phyloP scores from a whole-genome alignment of 2,888 invertebrate species.

The Luffia ferchaultella region DNA sequence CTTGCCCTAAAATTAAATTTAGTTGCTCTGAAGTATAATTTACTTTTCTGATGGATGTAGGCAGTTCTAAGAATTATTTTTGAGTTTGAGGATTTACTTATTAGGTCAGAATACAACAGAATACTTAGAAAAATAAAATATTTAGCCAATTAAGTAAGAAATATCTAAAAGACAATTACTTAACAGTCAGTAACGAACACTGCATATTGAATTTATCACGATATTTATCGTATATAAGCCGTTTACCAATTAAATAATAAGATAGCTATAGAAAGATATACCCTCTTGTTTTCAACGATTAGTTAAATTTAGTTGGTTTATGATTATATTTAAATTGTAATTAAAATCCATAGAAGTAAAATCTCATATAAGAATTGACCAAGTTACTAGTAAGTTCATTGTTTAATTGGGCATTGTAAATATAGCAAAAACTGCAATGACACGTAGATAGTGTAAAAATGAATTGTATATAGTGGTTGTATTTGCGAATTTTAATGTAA shows the following conservation, averaged over 20 bases:
- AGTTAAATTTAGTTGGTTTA: not conserved
- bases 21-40: too few relatives aligned
- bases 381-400: slow-evolving; percentile 28
- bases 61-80: too few relatives aligned
- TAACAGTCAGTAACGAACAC: too few relatives aligned
- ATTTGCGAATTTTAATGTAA: slow-evolving; percentile 59
- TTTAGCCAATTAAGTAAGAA: too few relatives aligned
- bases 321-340: not conserved
- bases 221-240: not conserved
- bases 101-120: too few relatives aligned
- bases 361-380: slow-evolving; percentile 15
- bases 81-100: too few relatives aligned
- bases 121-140: too few relatives aligned
- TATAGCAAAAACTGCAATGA: slow-evolving; percentile 18
- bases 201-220: not conserved
- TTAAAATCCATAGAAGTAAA: slow-evolving; percentile 9
- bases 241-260: not conserved
- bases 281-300: not conserved
- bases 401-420: slow-evolving; percentile 34
- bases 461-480: slow-evolving; percentile 51
- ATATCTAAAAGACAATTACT: not conserved
- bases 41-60: too few relatives aligned
- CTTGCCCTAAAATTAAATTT: too few relatives aligned
- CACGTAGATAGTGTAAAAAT: slow-evolving; percentile 22
- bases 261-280: not conserved